Conservation (phyloP, 2,797 vertebrate genomes). For the Ctenopoma multispine region DNA sequence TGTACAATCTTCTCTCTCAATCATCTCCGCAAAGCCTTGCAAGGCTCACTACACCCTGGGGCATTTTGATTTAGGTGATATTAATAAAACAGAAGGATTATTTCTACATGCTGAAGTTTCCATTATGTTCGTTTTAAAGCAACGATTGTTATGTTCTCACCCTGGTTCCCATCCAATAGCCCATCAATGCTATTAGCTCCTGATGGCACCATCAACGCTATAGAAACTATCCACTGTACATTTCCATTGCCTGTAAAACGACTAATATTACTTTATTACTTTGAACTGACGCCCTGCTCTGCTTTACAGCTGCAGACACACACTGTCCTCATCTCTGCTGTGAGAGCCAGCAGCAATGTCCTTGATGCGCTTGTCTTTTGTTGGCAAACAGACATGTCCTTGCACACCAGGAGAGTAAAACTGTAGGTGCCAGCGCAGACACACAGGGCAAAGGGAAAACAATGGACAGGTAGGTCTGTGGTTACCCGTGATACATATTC, state of each 20-base stretch:
- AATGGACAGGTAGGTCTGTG: not conserved
- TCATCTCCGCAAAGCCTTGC: too few species aligned
- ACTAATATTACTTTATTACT: constrained; percentile 2
- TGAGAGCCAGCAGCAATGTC: constrained; percentile 20
- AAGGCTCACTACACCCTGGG: not conserved
- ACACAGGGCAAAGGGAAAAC: not conserved
- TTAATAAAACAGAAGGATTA: not conserved
- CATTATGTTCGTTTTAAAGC: constrained; percentile 4
- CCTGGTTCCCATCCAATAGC: constrained; percentile 1
- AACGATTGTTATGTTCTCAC: constrained; percentile 5
- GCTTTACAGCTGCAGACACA: constrained; percentile 28
- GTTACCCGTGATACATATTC: not conserved
- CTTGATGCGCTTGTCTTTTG: constrained; percentile 10
- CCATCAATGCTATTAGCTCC: constrained; percentile 20
- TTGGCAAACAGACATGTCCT: constrained; percentile 28
- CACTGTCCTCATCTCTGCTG: constrained; percentile 14
- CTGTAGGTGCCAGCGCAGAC: not conserved
- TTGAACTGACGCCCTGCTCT: not conserved
- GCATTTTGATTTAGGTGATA: not conserved
- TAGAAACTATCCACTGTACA: constrained; percentile 11
- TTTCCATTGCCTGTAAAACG: constrained; percentile 48
- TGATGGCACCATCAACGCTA: constrained; percentile 8
- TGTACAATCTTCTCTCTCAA: not conserved
- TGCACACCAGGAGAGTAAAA: not conserved
- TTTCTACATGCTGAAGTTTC: not conserved